Evolutionary conservation across 2,113 vertebrate genomes (phyloP), one percentile per base, ranked within the genome.

Genomic region (Fukomys damarensis): DNA sequence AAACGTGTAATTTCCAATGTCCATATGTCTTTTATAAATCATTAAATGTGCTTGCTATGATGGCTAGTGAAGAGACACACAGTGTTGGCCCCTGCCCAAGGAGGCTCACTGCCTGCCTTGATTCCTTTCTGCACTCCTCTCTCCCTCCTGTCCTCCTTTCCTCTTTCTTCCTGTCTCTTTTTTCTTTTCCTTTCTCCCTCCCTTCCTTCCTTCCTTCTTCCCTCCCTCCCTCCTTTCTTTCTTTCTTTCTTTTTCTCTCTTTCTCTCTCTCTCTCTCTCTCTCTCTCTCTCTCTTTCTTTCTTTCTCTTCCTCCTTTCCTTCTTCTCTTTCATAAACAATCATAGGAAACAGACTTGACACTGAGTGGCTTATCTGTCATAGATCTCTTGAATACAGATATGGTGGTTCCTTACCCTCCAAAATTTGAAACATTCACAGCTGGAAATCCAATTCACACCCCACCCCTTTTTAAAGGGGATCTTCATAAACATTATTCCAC

Each of bases 21-120:
- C n/a, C 90, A 96, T 9, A 38, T 80, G 32, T 17, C 49, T 74
- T 80, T 89, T 52, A 90, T 96, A 94, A 96, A 96, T 94, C n/a
- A 86, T 91, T 94, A 84, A 90, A 72, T 74, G 22, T 2, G 35
- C 16, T 66, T 58, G 35, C 24, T 58, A 22, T 79, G 11, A 86
- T 49, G 3, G 43, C 16, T n/a, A n/a, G n/a, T n/a, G n/a, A n/a
- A n/a, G n/a, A n/a, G n/a, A n/a, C n/a, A n/a, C n/a, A n/a, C n/a
- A n/a, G n/a, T n/a, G 49, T 49, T 46, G 74, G 24, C 10, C 20
- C 49, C 72, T 89, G n/a, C 43, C 38, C 16, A 43, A 8, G 10
- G 17, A 12, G 17, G 4, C 35, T 38, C 11, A 11, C 66, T 19
- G 5, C 72, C 41, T 26, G 2, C 19, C 68, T 26, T n/a, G n/a